Percentiles rank a stretch among this genome's conserved stretches.
Evolutionary conservation across 2,797 vertebrate species (phyloP).

Genomic region (Chelon labrosus): DNA sequence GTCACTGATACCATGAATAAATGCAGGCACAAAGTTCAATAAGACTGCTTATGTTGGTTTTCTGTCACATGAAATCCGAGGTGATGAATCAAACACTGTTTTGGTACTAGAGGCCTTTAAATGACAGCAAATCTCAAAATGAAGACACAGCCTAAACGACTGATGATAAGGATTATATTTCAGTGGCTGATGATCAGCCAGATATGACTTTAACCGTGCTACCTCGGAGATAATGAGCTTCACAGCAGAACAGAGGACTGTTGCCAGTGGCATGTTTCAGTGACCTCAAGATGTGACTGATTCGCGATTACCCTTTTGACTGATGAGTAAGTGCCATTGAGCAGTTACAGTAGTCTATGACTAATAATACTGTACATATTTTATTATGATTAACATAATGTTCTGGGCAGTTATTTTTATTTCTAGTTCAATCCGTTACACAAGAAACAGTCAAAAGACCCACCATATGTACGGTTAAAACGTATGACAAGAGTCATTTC

Average conservation of each 20-base stretch:
- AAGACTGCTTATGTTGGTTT: neutral
- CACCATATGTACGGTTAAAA: neutral
- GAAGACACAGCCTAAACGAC: conserved; percentile 1
- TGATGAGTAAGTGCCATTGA: conserved; percentile 6
- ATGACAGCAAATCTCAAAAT: conserved; percentile 28
- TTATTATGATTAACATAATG: neutral
- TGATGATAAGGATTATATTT: conserved; percentile 23
- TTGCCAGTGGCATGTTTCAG: neutral
- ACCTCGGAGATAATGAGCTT: conserved; percentile 29
- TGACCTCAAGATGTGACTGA: conserved; percentile 29
- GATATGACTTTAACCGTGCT: conserved; percentile 15
- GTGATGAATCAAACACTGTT: neutral
- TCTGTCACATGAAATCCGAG: neutral
- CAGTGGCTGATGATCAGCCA: conserved; percentile 28
- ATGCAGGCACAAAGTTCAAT: neutral
- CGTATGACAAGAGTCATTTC: neutral
- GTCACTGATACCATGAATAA: conserved; percentile 7
- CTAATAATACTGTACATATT: no score
- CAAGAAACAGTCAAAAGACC: neutral
- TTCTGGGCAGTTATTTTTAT: neutral
- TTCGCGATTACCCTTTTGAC: conserved; percentile 10
- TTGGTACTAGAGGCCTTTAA: conserved; percentile 2
- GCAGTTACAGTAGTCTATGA: neutral
- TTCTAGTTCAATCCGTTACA: neutral
- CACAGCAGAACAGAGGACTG: neutral